Percentiles rank a stretch among this genome's conserved stretches.
phyloP scores from a whole-genome alignment of 2,888 invertebrate species.

The Spisula solida region DNA sequence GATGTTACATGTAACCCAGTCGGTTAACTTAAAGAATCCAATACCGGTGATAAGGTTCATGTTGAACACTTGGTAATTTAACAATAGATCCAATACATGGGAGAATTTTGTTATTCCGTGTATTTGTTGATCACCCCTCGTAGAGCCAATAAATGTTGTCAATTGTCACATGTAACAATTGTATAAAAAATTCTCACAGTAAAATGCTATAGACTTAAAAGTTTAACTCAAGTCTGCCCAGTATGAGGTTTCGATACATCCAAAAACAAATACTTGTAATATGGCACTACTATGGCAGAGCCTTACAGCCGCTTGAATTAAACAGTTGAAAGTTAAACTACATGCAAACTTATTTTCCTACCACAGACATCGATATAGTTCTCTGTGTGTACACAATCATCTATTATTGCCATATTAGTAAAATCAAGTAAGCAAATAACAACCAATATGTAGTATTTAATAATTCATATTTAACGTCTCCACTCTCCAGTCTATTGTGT shows the following conservation, averaged over 20 bases:
- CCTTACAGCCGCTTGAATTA: not conserved
- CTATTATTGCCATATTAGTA: not conserved
- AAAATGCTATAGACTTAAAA: not conserved
- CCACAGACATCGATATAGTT: not conserved
- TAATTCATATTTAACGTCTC: slow-evolving; percentile 16
- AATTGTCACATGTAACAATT: not conserved
- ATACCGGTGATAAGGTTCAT: slow-evolving; percentile 31
- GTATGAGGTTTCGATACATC: not conserved
- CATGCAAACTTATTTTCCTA: not conserved
- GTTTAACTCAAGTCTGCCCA: not conserved
- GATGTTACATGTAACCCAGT: slow-evolving; percentile 9
- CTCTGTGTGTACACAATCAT: not conserved
- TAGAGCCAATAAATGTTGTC: not conserved
- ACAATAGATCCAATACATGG: not conserved
- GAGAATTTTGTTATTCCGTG: not conserved
- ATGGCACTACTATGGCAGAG: not conserved
- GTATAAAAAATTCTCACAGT: slow-evolving; percentile 1
- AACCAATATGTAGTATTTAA: slow-evolving; percentile 16
- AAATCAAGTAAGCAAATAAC: slow-evolving; percentile 24
- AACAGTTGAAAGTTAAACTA: not conserved
- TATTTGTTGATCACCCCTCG: not conserved
- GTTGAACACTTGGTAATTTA: slow-evolving; percentile 21
- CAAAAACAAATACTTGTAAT: not conserved
- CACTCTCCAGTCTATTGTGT: not conserved
- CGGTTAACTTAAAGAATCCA: slow-evolving; percentile 27